A percentile compares a stretch with the other conserved stretches of the same genome.
phyloP scores from a whole-genome alignment of 2,888 invertebrate genomes.

The Julus scanicus region DNA sequence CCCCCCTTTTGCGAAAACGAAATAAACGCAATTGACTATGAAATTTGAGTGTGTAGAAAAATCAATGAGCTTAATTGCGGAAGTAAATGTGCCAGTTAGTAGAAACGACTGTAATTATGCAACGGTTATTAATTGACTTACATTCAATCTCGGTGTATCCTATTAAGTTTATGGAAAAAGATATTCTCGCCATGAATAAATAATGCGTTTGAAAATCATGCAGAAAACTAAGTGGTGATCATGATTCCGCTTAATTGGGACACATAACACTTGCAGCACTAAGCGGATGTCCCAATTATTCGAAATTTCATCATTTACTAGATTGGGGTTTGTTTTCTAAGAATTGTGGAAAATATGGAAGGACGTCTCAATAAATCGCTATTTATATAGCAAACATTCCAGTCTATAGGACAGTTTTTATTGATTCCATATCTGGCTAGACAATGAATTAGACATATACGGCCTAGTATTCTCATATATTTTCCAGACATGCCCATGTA shows the following conservation, averaged over 20 bases:
- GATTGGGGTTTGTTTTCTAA: too few relatives aligned
- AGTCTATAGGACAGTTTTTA: too few relatives aligned
- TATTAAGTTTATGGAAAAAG: neutral
- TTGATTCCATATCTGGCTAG: too few relatives aligned
- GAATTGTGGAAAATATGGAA: too few relatives aligned
- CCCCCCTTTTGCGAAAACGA: neutral
- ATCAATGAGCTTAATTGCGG: slow-evolving; percentile 5
- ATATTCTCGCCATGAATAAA: neutral
- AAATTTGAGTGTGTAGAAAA: neutral
- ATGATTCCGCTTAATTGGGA: too few relatives aligned
- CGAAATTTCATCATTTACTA: too few relatives aligned
- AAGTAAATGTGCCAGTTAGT: neutral
- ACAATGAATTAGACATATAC: too few relatives aligned
- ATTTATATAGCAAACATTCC: too few relatives aligned
- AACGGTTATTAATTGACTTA: slow-evolving; percentile 11
- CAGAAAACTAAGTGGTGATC: neutral
- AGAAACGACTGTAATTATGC: slow-evolving; percentile 3
- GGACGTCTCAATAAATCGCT: too few relatives aligned
- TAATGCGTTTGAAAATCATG: neutral
- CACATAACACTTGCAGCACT: neutral
- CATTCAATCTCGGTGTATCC: neutral
- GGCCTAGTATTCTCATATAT: too few relatives aligned
- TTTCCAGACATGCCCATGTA: too few relatives aligned
- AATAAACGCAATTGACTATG: slow-evolving; percentile 11
- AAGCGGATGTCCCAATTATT: neutral